Evolutionary conservation across 2,888 invertebrate genomes (phyloP).

Genomic region (Lepidonotus clava): DNA sequence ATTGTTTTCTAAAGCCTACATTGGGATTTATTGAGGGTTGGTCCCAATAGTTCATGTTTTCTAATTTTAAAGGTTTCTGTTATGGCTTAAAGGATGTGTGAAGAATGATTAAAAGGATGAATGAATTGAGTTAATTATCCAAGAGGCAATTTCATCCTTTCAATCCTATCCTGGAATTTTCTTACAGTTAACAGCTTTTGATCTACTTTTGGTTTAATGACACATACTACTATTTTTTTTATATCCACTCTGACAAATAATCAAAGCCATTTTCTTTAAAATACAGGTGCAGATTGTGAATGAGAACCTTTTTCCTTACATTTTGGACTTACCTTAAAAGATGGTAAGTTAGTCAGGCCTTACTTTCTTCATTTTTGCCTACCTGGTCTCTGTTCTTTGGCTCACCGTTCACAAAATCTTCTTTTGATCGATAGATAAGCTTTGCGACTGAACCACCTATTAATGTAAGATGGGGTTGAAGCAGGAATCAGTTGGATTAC

Average conservation of each 20-base stretch:
- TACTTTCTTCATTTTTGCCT: neutral
- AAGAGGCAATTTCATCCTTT: too few relatives aligned
- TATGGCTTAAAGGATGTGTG: neutral
- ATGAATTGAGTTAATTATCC: neutral
- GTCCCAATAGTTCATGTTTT: neutral
- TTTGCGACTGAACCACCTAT: neutral
- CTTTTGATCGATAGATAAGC: neutral
- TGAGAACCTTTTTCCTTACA: neutral
- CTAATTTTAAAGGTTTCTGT: neutral
- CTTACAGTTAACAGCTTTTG: too few relatives aligned
- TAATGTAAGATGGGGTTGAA: neutral
- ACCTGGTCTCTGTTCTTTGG: neutral
- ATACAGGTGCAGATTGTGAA: neutral
- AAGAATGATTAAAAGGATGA: too few relatives aligned
- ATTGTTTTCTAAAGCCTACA: neutral
- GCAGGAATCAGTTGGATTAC: neutral
- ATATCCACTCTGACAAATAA: neutral
- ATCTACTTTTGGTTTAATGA: too few relatives aligned
- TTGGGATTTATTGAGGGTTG: neutral
- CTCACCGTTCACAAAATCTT: neutral
- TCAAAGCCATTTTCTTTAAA: neutral
- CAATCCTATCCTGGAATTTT: too few relatives aligned
- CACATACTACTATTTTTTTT: neutral
- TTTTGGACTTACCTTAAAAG: neutral
- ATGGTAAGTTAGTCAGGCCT: neutral